Evolutionary conservation across 1,140 invertebrate species (phyloP), one percentile per base, ranked within the genome.

Genomic region (Coenobita brevimanus): DNA sequence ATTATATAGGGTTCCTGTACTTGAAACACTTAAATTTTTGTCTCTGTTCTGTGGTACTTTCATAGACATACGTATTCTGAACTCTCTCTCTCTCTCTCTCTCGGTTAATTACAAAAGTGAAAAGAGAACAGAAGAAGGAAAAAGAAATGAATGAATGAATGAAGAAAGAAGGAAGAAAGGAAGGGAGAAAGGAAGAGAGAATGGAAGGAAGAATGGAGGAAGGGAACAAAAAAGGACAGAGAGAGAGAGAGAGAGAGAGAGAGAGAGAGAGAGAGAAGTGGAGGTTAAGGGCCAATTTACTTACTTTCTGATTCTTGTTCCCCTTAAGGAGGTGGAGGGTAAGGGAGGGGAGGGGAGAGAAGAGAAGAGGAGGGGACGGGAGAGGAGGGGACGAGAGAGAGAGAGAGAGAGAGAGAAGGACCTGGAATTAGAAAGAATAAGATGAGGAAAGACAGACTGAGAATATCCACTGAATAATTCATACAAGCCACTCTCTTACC

Each of bases 161-260:
- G 73, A 76, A 41, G 30, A 30, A 76, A 30, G 30, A 36, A 13
- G 8, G 24, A 27, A 57, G 36, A 2, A 54, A 50, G 46, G 36
- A 54, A 50, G 75, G 54, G 43, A 50, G 41, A 79, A 75, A 30
- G 1, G 13, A 75, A 43, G n/a, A 75, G n/a, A n/a, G n/a, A n/a
- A n/a, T n/a, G n/a, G n/a, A n/a, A n/a, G n/a, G n/a, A n/a, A n/a
- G n/a, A 21, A 75, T 24, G 38, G 71, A 38, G 10, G 27, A 21
- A 15, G 71, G 71, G 33, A 17, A 71, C n/a, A 75, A 75, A 36
- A n/a, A 13, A 43, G 71, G 38, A 13, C 33, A 43, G 10, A 75
- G 43, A 79, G 50, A 46, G 36, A 27, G 75, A 33, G 50, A 57
- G 50, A 30, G 21, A 1, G 75, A 57, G 43, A 50, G 33, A 30